Percentiles rank a stretch among this genome's conserved stretches.
phyloP scores from a whole-genome alignment of 2,888 invertebrate genomes.

The Dynastes grantii region DNA sequence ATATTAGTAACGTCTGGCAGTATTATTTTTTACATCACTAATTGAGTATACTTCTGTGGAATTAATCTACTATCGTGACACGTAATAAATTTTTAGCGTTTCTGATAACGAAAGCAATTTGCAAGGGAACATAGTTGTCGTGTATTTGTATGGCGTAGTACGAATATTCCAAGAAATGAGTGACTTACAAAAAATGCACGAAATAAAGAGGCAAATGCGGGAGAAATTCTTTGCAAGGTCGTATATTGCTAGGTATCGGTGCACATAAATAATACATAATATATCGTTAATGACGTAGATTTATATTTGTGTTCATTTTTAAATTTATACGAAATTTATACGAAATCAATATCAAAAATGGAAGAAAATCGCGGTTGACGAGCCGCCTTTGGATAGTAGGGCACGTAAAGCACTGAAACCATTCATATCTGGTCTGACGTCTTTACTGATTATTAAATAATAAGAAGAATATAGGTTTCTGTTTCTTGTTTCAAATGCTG shows the following conservation, averaged over 20 bases:
- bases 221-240: too few species aligned
- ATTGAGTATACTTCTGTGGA: too few species aligned
- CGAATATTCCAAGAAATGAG: neutral
- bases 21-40: too few species aligned
- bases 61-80: slow-evolving; percentile 2
- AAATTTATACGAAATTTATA: too few species aligned
- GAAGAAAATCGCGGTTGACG: neutral
- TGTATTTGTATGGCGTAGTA: neutral
- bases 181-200: neutral
- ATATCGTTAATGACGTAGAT: too few species aligned
- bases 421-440: slow-evolving; percentile 34
- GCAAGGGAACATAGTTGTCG: neutral
- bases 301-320: too few species aligned
- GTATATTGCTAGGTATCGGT: too few species aligned
- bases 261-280: too few species aligned
- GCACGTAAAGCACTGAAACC: neutral
- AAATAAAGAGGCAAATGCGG: too few species aligned
- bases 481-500: slow-evolving; percentile 50
- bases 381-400: slow-evolving; percentile 17
- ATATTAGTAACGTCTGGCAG: too few species aligned
- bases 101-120: slow-evolving; percentile 15
- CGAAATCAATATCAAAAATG: too few species aligned
- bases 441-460: slow-evolving; percentile 52
- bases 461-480: slow-evolving; percentile 50
- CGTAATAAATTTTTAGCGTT: slow-evolving; percentile 22